A percentile compares a stretch with the other conserved stretches of the same genome.
These are phyloP conservation scores for Natrix natrix DNA, from an alignment of 2,797 vertebrate genomes.

Conservation along the genomic window DNA sequence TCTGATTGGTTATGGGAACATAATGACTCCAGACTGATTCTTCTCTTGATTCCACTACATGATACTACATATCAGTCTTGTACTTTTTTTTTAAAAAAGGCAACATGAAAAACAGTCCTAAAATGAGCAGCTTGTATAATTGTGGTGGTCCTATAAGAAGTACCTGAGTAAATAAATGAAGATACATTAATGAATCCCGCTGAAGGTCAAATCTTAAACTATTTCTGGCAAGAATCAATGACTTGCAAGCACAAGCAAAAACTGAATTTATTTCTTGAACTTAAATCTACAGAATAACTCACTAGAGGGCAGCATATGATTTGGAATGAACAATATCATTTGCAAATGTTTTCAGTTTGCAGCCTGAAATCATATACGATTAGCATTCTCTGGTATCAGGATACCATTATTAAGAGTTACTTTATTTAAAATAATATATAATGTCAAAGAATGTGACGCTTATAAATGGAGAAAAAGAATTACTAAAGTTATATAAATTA, in stretches of 20 bases:
- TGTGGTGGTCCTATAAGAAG: neutral
- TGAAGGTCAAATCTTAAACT: neutral
- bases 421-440: neutral
- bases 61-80: neutral
- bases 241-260: neutral
- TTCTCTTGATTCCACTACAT: neutral
- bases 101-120: neutral
- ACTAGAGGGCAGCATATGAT: slow-evolving; percentile 61
- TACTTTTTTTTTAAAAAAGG: neutral
- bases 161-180: neutral
- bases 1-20: neutral
- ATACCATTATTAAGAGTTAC: neutral
- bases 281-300: slow-evolving; percentile 13
- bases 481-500: neutral
- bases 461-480: neutral
- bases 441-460: neutral
- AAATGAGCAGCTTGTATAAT: neutral
- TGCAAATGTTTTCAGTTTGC: neutral
- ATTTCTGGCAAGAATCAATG: neutral
- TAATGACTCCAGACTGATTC: neutral
- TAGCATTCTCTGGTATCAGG: neutral
- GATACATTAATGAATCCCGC: neutral
- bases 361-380: neutral
- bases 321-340: slow-evolving; percentile 33
- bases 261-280: neutral